Base-by-base conservation (phyloP, 1,140 invertebrate genomes). In the Cotesia glomerata region DNA sequence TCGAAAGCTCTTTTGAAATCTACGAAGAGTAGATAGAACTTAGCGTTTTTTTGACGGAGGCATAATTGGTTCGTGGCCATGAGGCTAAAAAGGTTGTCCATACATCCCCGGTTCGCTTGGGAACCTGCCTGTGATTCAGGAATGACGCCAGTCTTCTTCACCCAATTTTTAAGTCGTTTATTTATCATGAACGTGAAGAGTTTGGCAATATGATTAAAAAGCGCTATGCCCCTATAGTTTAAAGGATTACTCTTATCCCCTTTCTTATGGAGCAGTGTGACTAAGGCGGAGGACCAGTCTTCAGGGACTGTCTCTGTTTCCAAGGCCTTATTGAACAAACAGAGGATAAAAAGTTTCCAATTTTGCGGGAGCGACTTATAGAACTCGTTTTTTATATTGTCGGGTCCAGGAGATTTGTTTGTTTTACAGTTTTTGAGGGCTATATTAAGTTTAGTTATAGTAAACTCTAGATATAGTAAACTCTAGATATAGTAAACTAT, bases 371-470 rank as follows among this genome's bases (percentile, higher is more conserved):
- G 26, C 34, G 9, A 5, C 14, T 67, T 70, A 32, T 59, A 71
- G 35, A 76, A 76, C 65, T 68, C 61, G 59, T 76, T 74, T n/a
- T n/a, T 18, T 26, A 76, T 71, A 16, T 49, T 35, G 68, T 76
- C 74, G 9, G 70, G 66, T 0, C 74, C 74, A 3, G 74, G 51
- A 16, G 74, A 61, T 71, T 76, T 76, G 1, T 69, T 11, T 68
- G 61, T 9, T 39, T 39, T 39, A 14, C 39, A 39, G 7, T 13
- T 4, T 62, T 8, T 39, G 5, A 39, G 5, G 5, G 36, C 36
- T 39, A 7, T 5, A 39, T 39, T 39, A 0, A 69, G 4, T 56
- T 73, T 52, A n/a, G 34, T 2, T 7, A 64, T 4, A 18, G 61
- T 36, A 3, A 74, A 52, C 5, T 56, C 62, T 35, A n/a, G n/a